A percentile compares a stretch with the other conserved stretches of the same genome.
Evolutionary conservation across 2,888 invertebrate genomes (phyloP).

Genomic region (Dilophus febrilis): DNA sequence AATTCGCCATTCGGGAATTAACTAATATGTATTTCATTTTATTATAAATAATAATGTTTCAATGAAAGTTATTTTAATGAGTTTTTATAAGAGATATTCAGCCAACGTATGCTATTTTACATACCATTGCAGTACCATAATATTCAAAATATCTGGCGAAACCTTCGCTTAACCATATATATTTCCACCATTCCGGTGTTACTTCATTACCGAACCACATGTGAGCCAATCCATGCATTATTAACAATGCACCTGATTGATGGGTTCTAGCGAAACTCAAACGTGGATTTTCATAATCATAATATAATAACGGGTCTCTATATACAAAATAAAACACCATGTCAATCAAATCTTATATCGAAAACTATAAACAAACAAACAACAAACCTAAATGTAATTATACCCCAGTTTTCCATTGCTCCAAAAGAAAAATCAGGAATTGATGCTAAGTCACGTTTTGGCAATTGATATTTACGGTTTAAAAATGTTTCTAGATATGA

Average conservation of each 20-base stretch:
- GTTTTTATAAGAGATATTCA: not conserved
- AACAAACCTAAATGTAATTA: constrained; percentile 36
- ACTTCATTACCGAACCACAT: constrained; percentile 59
- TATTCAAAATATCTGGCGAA: constrained; percentile 53
- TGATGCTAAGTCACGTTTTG: constrained; percentile 39
- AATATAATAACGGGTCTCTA: not conserved
- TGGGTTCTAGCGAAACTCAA: constrained; percentile 12
- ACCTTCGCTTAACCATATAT: constrained; percentile 47
- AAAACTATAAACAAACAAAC: not conserved
- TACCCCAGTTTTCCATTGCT: constrained; percentile 40
- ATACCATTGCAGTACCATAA: constrained; percentile 32
- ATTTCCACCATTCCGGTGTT: constrained; percentile 44
- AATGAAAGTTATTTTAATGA: not conserved
- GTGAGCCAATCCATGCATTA: constrained; percentile 39
- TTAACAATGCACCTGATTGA: constrained; percentile 32
- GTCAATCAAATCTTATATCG: not conserved
- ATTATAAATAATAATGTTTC: not conserved
- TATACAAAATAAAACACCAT: not conserved
- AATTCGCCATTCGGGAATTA: constrained; percentile 32
- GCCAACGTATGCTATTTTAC: not conserved
- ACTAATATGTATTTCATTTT: constrained; percentile 21
- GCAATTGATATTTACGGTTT: constrained; percentile 33
- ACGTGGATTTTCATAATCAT: not conserved
- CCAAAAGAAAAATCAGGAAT: constrained; percentile 38
- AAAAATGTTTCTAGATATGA: constrained; percentile 35